phyloP scores from a whole-genome alignment of 2,888 invertebrate species.

The Prosapia bicincta region DNA sequence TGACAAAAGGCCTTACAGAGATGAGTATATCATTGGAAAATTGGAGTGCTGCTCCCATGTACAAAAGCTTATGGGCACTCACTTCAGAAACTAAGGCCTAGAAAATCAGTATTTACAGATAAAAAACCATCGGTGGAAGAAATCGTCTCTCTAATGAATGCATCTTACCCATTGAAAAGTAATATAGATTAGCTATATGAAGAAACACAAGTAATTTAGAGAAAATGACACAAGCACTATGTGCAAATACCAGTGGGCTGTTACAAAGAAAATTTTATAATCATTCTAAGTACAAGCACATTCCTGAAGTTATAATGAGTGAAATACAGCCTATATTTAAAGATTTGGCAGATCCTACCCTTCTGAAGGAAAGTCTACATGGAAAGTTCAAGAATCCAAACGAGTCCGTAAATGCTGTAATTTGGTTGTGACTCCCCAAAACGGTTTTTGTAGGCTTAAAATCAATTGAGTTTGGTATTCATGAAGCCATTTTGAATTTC shows the following conservation, averaged over 20 bases:
- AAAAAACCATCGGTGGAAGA: too few relatives aligned
- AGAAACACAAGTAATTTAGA: neutral
- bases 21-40: slow-evolving; percentile 3
- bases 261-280: neutral
- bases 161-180: too few relatives aligned
- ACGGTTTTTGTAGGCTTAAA: slow-evolving; percentile 7
- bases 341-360: too few relatives aligned
- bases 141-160: too few relatives aligned
- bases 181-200: slow-evolving; percentile 12
- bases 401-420: slow-evolving; percentile 8
- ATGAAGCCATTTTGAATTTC: slow-evolving; percentile 2
- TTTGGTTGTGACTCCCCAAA: slow-evolving; percentile 1
- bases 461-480: neutral
- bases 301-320: slow-evolving; percentile 2
- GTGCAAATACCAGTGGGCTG: slow-evolving; percentile 4
- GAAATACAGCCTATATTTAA: too few relatives aligned
- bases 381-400: slow-evolving; percentile 5
- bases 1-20: neutral
- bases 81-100: neutral
- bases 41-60: neutral
- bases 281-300: neutral
- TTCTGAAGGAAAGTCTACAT: too few relatives aligned
- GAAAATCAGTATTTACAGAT: slow-evolving; percentile 7
- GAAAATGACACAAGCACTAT: slow-evolving; percentile 6
- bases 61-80: slow-evolving; percentile 11